Evolutionary conservation across 1,140 invertebrate species (phyloP), one percentile per base, ranked within the genome.

Genomic region (Anadara kagoshimensis): DNA sequence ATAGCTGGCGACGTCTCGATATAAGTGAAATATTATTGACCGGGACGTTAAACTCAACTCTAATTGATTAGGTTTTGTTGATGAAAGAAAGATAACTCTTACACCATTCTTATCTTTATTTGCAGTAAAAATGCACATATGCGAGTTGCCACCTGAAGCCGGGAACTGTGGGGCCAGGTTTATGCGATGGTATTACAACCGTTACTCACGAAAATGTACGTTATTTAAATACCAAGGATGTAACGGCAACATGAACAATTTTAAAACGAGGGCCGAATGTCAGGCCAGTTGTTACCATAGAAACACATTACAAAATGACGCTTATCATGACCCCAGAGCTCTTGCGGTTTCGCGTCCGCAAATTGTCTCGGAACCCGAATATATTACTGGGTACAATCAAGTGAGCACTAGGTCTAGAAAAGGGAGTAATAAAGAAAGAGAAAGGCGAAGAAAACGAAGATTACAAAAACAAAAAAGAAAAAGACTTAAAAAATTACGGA

Each of bases 181-280:
- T 45, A 41, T 66, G 14, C 47, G 70, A 7, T 73, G 70, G 70
- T 73, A 66, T 49, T 73, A 65, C 24, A 67, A 73, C 20, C 66
- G 57, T 47, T 26, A 66, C 36, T 59, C 47, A 43, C 64, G 61
- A 44, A 49, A 67, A 18, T 73, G 70, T 53, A 53, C 54, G 11
- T 61, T 41, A 47, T 73, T 73, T 45, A 61, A 51, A 41, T 73
- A 57, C n/a, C 70, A 73, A 67, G 70, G 70, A 49, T 73, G 70
- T 24, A 36, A 57, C 11, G 70, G 70, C 54, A 73, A 73, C 57
- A 54, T 66, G 51, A 73, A 73, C 24, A 73, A 73, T 53, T 73
- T 73, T 24, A 58, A 59, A 73, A 65, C 62, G 47, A 73, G 61
- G 41, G 16, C 24, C 5, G 62, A 73, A 24, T 73, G 70, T 61